Percentiles rank a stretch among this genome's conserved stretches.
phyloP scores from a whole-genome alignment of 2,113 vertebrate species.

The Octodon degus region DNA sequence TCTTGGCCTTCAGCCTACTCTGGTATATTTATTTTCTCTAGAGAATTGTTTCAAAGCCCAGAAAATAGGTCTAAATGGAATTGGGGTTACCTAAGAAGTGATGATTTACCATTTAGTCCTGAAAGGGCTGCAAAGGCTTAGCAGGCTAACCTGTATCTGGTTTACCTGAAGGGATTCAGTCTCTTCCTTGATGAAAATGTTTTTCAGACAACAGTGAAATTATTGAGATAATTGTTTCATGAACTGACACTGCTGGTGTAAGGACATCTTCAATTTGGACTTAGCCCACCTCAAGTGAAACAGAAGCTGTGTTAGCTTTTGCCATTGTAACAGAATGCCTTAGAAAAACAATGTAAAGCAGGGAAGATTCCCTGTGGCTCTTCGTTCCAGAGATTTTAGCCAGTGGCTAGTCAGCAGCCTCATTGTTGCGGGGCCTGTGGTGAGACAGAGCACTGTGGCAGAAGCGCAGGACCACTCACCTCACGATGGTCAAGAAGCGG shows the following conservation, averaged over 20 bases:
- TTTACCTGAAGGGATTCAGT: slow-evolving; percentile 5
- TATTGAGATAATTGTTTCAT: not conserved
- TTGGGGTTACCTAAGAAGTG: slow-evolving; percentile 63
- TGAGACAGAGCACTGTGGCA: not conserved
- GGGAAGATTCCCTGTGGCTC: not conserved
- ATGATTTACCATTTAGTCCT: slow-evolving; percentile 64
- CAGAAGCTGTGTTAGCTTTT: not conserved
- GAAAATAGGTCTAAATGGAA: not conserved
- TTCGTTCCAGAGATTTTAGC: not conserved
- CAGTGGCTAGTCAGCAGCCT: not conserved
- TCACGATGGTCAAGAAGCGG: not conserved
- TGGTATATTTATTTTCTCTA: slow-evolving; percentile 67
- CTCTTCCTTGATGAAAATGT: slow-evolving; percentile 4
- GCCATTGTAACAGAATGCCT: not conserved
- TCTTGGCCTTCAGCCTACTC: slow-evolving; percentile 62
- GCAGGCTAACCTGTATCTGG: slow-evolving; percentile 37
- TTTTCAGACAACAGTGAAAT: slow-evolving; percentile 6
- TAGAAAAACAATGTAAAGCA: not conserved
- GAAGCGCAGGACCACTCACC: not conserved
- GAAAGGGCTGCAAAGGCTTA: slow-evolving; percentile 8
- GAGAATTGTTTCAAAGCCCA: not conserved
- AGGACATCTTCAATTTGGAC: not conserved
- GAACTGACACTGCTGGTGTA: not conserved
- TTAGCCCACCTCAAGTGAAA: not conserved
- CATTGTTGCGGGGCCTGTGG: not conserved